Conservation (phyloP, 2,888 invertebrate genomes). For the Chironomus riparius region DNA sequence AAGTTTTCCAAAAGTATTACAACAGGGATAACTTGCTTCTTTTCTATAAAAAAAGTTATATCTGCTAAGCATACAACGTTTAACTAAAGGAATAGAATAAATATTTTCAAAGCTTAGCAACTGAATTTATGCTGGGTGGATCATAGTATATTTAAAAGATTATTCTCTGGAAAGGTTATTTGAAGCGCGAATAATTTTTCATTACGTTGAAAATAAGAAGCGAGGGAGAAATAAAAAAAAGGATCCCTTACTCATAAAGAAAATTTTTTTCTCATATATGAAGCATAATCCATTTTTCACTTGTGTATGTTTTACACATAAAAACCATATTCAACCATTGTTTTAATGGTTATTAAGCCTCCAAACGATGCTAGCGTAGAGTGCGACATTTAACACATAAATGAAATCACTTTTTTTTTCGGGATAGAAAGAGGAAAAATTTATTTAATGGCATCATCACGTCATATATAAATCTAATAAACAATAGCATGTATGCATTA, state of each 20-base stretch:
- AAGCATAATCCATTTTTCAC: background rate
- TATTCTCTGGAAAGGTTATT: slow-evolving; percentile 11
- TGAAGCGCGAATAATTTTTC: slow-evolving; percentile 21
- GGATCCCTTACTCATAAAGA: background rate
- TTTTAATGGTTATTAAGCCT: slow-evolving; percentile 19
- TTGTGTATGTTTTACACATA: background rate
- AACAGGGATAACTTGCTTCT: background rate
- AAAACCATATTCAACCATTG: slow-evolving; percentile 4
- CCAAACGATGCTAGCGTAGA: background rate
- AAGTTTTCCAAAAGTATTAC: background rate
- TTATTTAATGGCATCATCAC: slow-evolving; percentile 21
- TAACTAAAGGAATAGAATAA: no score
- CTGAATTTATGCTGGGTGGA: background rate
- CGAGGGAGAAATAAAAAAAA: background rate
- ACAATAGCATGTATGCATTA: background rate
- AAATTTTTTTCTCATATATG: background rate
- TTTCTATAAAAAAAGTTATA: background rate
- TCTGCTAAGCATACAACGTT: background rate
- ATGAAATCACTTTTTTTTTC: background rate
- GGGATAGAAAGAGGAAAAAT: background rate
- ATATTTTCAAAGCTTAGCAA: background rate
- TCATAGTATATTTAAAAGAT: slow-evolving; percentile 6
- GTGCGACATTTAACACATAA: background rate
- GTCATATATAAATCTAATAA: slow-evolving; percentile 17
- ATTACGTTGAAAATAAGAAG: background rate